phyloP scores from a whole-genome alignment of 1,140 invertebrate genomes.

The Catajapyx aquilonaris region DNA sequence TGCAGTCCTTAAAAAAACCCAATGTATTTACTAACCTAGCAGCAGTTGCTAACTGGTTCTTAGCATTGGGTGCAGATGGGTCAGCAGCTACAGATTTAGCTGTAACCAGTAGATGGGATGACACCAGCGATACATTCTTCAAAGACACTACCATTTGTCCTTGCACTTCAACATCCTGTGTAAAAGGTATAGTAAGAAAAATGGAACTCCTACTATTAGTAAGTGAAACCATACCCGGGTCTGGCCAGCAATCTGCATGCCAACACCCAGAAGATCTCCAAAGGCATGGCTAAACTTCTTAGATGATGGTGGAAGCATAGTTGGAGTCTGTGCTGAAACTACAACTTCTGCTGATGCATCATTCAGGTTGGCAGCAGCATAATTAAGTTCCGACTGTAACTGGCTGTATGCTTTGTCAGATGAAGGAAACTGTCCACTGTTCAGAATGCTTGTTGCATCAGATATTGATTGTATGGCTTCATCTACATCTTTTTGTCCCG shows the following conservation, averaged over 20 bases:
- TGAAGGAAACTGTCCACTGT: conserved; percentile 43
- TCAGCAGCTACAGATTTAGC: conserved; percentile 77
- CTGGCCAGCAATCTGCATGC: conserved; percentile 64
- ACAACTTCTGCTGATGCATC: conserved; percentile 60
- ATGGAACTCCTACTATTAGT: not conserved
- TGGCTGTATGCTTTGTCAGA: conserved; percentile 55
- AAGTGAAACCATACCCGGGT: conserved; percentile 24
- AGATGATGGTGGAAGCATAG: conserved; percentile 46
- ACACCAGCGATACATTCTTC: conserved; percentile 68
- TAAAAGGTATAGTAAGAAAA: conserved; percentile 8
- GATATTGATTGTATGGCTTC: conserved; percentile 61
- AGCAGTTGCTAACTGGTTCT: conserved; percentile 67
- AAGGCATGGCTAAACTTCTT: conserved; percentile 56
- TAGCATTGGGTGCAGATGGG: conserved; percentile 69
- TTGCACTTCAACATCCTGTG: conserved; percentile 39
- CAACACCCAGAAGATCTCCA: conserved; percentile 45
- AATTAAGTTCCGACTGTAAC: conserved; percentile 62
- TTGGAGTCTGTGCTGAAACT: conserved; percentile 37
- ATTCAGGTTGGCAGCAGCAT: conserved; percentile 60
- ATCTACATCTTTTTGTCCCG: conserved; percentile 77
- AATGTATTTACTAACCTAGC: conserved; percentile 31
- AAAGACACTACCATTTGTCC: conserved; percentile 63
- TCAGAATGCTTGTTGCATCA: conserved; percentile 45
- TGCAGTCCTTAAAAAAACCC: too few relatives aligned
- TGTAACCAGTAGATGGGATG: conserved; percentile 64